Base-by-base conservation (phyloP, 1,140 invertebrate genomes). In the Antheraea pernyi region DNA sequence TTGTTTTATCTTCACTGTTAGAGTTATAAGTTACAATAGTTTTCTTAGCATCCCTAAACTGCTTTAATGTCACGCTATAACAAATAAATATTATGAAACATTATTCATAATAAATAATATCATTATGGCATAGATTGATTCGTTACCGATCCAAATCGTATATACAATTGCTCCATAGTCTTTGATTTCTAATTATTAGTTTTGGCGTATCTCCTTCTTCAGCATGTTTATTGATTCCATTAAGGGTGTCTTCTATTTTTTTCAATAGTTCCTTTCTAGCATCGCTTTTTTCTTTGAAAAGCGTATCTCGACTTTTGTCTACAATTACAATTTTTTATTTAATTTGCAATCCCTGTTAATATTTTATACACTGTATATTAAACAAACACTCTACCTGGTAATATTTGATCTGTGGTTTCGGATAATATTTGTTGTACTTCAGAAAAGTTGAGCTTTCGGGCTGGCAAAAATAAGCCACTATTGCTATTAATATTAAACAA, bases 111-210 rank as follows among this genome's bases (percentile, higher is more conserved):
- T 1, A 48, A 48, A 39, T 10, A 37, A 19, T 65, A 10, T n/a
- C n/a, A n/a, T 48, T 46, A 36, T 19, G 19, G 22, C 19, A 46
- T 19, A 65, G 8, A 65, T 18, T 19, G 19, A 46, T 19, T 48
- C 3, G 18, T 71, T 77, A 93, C 92, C 86, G 81, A 69, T 93
- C 88, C 64, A 87, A 75, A 77, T 92, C 88, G 67, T 92, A 93
- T 63, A 92, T 79, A 69, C 91, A 92, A 75, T 93, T 93, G 61
- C 83, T 92, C 92, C 92, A 93, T 30, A 92, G 73, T 59, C 77
- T 79, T 69, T 91, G 89, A 65, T 91, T 91, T 65, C 89, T 83
- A 19, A 91, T 78, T 19, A 81, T 67, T 13, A 91, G 65, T 72
- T 81, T 86, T 8, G 89, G 89, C 8, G 69, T 72, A 22, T 75